These are phyloP conservation scores for Melierax canorus DNA, from an alignment of 2,113 vertebrate species.

Conservation along the genomic window DNA sequence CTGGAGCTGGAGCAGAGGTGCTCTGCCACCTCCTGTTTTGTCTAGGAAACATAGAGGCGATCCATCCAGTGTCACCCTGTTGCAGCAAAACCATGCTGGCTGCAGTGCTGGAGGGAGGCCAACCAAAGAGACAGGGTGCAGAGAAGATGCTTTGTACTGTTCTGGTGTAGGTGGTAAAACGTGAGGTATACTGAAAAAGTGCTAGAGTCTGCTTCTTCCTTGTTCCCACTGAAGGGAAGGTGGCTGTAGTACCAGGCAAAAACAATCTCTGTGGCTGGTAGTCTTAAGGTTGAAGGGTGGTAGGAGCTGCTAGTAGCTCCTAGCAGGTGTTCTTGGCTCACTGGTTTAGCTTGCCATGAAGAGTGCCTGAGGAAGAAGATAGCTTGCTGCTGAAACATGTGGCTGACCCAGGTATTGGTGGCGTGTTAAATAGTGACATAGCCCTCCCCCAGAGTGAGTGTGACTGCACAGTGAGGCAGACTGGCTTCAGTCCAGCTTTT, in stretches of 20 bases:
- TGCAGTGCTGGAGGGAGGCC: neutral
- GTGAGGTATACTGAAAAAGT: neutral
- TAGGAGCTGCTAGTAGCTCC: neutral
- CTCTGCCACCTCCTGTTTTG: neutral
- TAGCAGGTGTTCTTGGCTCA: neutral
- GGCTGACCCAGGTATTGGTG: neutral
- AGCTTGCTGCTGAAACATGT: neutral
- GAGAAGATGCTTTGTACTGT: neutral
- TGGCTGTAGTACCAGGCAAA: neutral
- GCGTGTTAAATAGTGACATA: neutral
- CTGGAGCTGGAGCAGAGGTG: neutral
- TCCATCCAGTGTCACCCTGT: neutral
- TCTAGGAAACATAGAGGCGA: neutral
- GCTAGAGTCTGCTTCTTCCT: neutral
- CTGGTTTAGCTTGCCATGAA: neutral
- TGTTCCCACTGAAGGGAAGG: neutral
- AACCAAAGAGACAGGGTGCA: neutral
- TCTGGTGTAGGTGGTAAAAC: neutral
- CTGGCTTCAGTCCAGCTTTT: neutral
- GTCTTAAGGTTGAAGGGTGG: neutral
- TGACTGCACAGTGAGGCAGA: neutral
- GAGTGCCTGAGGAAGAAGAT: neutral
- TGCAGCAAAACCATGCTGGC: neutral
- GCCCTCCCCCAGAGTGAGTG: neutral
- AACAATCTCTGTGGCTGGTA: neutral